These are phyloP conservation scores for Palythoa grandis DNA, from an alignment of 92 coral and sea anemone genomes.

Conservation along the genomic window DNA sequence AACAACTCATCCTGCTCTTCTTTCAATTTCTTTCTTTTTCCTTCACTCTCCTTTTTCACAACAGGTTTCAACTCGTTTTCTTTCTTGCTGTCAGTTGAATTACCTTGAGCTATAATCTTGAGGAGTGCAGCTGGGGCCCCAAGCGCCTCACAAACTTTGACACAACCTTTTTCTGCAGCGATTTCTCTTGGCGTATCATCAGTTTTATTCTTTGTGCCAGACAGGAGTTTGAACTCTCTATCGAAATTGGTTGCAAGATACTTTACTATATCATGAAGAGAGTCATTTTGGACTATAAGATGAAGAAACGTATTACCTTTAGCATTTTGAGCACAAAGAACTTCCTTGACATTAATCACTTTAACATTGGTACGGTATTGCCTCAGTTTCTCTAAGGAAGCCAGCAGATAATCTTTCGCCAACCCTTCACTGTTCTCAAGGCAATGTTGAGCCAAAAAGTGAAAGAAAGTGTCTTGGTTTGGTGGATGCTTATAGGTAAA, in stretches of 20 bases:
- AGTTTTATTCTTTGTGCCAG: slow-evolving; percentile 24
- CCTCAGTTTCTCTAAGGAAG: slow-evolving; percentile 30
- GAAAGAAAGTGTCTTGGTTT: slow-evolving; percentile 26
- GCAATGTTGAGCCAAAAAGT: slow-evolving; percentile 38
- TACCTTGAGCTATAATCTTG: slow-evolving; percentile 15
- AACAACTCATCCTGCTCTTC: not conserved
- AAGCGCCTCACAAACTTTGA: slow-evolving; percentile 37
- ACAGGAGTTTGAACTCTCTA: slow-evolving; percentile 33
- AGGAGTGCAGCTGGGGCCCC: slow-evolving; percentile 35
- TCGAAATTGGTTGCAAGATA: slow-evolving; percentile 19
- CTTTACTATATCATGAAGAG: slow-evolving; percentile 9
- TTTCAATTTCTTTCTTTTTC: slow-evolving; percentile 16
- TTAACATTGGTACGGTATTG: not conserved
- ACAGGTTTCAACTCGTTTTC: not conserved
- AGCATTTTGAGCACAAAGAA: slow-evolving; percentile 27
- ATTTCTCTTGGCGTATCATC: slow-evolving; percentile 38
- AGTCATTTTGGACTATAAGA: slow-evolving; percentile 20
- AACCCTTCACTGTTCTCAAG: not conserved
- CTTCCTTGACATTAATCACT: not conserved
- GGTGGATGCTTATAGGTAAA: slow-evolving; percentile 8
- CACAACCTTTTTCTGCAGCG: slow-evolving; percentile 27
- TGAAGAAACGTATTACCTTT: slow-evolving; percentile 36
- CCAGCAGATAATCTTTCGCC: slow-evolving; percentile 24
- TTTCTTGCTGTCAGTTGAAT: not conserved
- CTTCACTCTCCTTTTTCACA: not conserved